Percentiles rank a stretch among this genome's conserved stretches.
These are phyloP conservation scores for Druceiella hillmani DNA, from an alignment of 2,888 invertebrate genomes.

Conservation along the genomic window DNA sequence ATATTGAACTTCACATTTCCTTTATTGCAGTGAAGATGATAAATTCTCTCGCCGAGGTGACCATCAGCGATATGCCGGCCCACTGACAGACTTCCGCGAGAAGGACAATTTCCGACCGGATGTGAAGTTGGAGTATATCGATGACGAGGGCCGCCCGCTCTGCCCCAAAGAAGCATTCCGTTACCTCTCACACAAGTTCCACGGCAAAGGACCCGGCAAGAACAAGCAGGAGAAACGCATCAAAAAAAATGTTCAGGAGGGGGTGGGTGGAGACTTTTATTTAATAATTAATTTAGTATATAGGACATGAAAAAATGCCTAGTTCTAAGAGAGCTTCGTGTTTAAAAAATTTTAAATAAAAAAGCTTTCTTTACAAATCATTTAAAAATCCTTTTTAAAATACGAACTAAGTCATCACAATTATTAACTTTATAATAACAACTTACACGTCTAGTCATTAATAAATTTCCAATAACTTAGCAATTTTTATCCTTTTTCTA, in stretches of 20 bases:
- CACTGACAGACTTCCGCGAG: conserved; percentile 88
- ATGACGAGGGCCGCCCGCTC: conserved; percentile 89
- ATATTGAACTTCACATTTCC: conserved; percentile 8
- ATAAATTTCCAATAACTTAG: no score
- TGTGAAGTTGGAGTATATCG: conserved; percentile 94
- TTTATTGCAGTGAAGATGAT: conserved; percentile 65
- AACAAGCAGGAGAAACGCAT: conserved; percentile 96
- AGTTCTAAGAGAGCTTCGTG: no score
- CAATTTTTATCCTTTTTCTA: no score
- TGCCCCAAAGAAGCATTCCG: conserved; percentile 96
- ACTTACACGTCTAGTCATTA: no score
- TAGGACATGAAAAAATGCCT: no score
- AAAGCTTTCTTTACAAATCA: no score
- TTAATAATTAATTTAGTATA: no score
- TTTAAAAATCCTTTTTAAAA: no score
- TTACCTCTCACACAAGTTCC: conserved; percentile 96
- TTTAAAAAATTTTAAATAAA: no score
- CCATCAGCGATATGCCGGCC: conserved; percentile 63
- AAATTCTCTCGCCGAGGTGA: conserved; percentile 67
- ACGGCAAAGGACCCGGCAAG: conserved; percentile 98
- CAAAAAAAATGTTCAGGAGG: conserved; percentile 91
- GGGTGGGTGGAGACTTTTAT: conserved; percentile 56
- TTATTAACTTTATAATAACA: no score
- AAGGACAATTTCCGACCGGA: conserved; percentile 87
- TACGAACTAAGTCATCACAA: no score